phyloP scores from a whole-genome alignment of 2,113 vertebrate species.

The Ictalurus punctatus region DNA sequence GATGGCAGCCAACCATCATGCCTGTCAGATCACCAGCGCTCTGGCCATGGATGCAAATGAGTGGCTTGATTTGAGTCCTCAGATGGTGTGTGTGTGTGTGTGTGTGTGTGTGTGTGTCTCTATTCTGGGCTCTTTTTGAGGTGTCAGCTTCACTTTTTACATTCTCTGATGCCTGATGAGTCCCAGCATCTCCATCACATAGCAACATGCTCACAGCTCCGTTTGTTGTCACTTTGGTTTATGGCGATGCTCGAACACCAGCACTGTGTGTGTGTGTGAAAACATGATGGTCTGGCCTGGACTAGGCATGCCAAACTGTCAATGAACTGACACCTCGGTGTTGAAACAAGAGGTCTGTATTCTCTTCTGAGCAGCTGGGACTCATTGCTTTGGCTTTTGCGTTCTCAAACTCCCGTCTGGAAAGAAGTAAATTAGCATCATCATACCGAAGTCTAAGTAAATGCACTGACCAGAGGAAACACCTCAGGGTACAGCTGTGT shows the following conservation, averaged over 20 bases:
- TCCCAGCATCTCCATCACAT: slow-evolving; percentile 32
- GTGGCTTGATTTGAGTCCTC: slow-evolving; percentile 35
- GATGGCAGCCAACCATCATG: slow-evolving; percentile 36
- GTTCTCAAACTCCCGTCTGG: slow-evolving; percentile 2
- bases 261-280: not conserved
- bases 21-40: slow-evolving; percentile 21
- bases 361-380: slow-evolving; percentile 33
- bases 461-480: slow-evolving; percentile 17
- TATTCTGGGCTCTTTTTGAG: slow-evolving; percentile 33
- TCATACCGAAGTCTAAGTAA: slow-evolving; percentile 16
- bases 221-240: slow-evolving; percentile 45
- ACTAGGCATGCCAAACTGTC: slow-evolving; percentile 40
- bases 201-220: slow-evolving; percentile 5
- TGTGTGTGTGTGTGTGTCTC: slow-evolving; percentile 13
- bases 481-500: not conserved
- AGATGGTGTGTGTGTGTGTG: slow-evolving; percentile 40
- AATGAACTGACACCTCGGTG: slow-evolving; percentile 39
- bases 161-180: slow-evolving; percentile 30
- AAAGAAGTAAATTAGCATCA: not conserved
- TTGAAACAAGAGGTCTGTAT: slow-evolving; percentile 43
- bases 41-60: slow-evolving; percentile 28
- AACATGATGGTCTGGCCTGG: slow-evolving; percentile 23
- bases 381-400: slow-evolving; percentile 19
- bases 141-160: slow-evolving; percentile 33
- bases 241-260: slow-evolving; percentile 21